Evolutionary conservation across 2,113 vertebrate species (phyloP).

Genomic region (Proteles cristata): DNA sequence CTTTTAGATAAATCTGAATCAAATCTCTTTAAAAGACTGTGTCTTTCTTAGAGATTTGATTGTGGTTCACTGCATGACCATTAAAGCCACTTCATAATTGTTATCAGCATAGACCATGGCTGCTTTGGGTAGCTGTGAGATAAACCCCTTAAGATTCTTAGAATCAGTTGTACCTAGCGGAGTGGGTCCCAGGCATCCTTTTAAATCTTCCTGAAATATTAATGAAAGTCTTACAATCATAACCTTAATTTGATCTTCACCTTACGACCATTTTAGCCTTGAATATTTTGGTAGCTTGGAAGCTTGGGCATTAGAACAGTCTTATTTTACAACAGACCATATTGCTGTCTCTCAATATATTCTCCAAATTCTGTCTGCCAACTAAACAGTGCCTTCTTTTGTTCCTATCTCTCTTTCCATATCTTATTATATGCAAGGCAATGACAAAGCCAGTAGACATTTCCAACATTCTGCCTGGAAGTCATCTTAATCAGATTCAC

Average conservation of each 20-base stretch:
- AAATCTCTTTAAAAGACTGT: neutral
- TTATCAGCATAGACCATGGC: neutral
- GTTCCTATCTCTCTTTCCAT: neutral
- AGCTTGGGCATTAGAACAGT: neutral
- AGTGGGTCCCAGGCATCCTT: neutral
- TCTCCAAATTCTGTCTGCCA: neutral
- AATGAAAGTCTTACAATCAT: neutral
- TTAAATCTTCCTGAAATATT: neutral
- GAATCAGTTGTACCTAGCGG: neutral
- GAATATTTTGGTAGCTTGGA: neutral
- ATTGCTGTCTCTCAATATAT: no score
- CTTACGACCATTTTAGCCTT: neutral
- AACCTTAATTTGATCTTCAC: neutral
- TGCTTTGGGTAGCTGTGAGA: neutral
- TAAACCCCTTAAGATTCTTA: neutral
- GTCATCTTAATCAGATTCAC: neutral
- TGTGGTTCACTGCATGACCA: neutral
- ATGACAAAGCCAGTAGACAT: neutral
- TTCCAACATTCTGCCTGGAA: neutral
- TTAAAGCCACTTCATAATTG: neutral
- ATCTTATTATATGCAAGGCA: neutral
- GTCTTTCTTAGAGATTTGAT: neutral
- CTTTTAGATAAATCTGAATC: neutral
- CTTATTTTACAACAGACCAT: neutral
- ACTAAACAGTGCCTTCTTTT: neutral